A percentile compares a stretch with the other conserved stretches of the same genome.
Evolutionary conservation across 2,797 vertebrate genomes (phyloP).

Genomic region (Crenichthys baileyi): DNA sequence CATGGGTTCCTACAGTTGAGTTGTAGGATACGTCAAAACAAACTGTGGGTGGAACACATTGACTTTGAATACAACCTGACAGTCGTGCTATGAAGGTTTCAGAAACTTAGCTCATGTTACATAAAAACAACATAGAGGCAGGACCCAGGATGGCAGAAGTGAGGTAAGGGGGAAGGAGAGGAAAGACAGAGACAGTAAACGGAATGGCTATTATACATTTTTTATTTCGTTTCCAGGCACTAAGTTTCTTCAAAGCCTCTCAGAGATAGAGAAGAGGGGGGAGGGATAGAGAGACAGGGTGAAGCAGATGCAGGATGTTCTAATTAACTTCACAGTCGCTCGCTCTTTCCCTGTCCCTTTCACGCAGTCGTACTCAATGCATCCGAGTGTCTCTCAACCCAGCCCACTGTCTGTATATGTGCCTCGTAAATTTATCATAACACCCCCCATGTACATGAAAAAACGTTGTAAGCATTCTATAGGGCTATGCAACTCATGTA

Average conservation of each 20-base stretch:
- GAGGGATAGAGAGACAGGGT: constrained; percentile 43
- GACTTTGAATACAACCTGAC: constrained; percentile 31
- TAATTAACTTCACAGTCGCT: constrained; percentile 84
- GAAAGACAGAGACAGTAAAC: constrained; percentile 59
- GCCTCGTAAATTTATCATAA: constrained; percentile 73
- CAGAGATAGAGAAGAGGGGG: constrained; percentile 66
- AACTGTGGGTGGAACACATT: not conserved
- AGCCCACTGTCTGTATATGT: constrained; percentile 59
- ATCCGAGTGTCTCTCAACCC: constrained; percentile 57
- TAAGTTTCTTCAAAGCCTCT: constrained; percentile 85
- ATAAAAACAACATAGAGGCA: constrained; percentile 62
- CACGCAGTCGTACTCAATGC: constrained; percentile 50
- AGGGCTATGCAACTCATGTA: constrained; percentile 35
- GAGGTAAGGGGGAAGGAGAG: constrained; percentile 21
- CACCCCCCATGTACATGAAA: constrained; percentile 35
- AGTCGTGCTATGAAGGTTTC: constrained; percentile 32
- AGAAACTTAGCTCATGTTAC: constrained; percentile 38
- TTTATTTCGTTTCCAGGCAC: constrained; percentile 86
- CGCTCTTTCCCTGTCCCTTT: constrained; percentile 42
- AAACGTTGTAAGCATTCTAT: constrained; percentile 34
- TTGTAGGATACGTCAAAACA: constrained; percentile 1
- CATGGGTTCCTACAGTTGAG: not conserved
- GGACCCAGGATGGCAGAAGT: constrained; percentile 38
- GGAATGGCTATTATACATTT: constrained; percentile 85
- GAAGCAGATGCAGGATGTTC: constrained; percentile 82